Conservation (phyloP, 2,113 vertebrate species). For the Semnornis frantzii region DNA sequence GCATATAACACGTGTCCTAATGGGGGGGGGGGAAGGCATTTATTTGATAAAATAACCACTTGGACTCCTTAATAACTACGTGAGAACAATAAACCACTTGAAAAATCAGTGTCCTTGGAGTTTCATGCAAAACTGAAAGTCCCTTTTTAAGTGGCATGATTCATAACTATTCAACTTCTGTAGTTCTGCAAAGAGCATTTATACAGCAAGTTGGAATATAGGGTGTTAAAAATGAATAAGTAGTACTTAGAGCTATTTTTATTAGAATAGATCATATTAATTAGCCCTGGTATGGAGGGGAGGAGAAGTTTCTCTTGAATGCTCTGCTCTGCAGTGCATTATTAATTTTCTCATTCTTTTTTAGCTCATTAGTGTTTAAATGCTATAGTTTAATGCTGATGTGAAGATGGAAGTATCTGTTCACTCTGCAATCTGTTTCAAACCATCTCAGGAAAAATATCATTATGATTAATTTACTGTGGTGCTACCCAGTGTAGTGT, state of each 20-base stretch:
- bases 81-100: conserved; percentile 13
- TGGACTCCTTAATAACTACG: not conserved
- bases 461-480: not conserved
- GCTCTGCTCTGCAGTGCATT: conserved; percentile 4
- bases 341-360: conserved; percentile 41
- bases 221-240: conserved; percentile 40
- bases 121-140: not conserved
- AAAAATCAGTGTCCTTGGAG: conserved; percentile 32
- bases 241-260: conserved; percentile 31
- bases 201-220: not conserved
- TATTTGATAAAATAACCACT: not conserved
- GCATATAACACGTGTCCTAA: not conserved
- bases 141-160: conserved; percentile 32
- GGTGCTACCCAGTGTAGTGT: not conserved
- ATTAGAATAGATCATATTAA: conserved; percentile 47
- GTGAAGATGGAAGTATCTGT: not conserved
- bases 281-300: not conserved
- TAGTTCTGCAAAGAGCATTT: conserved; percentile 12
- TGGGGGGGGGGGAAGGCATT: not conserved
- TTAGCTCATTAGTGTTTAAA: conserved; percentile 58
- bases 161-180: conserved; percentile 35
- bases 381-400: not conserved
- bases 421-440: conserved; percentile 5
- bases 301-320: conserved; percentile 32
- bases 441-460: not conserved